These are phyloP conservation scores for Brevimyrus niger DNA, from an alignment of 2,113 vertebrate species.

Conservation along the genomic window DNA sequence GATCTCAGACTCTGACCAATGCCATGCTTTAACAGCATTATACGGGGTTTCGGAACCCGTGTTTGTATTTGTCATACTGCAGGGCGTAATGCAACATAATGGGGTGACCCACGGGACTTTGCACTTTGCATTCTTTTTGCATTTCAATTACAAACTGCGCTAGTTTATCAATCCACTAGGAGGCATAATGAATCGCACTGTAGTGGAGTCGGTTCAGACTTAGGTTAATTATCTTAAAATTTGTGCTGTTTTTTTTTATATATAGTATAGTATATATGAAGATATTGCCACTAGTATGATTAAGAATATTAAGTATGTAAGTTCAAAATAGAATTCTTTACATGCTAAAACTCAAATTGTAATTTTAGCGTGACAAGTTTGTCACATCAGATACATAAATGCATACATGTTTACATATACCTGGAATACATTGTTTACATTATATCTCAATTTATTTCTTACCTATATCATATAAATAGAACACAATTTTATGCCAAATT, in stretches of 20 bases:
- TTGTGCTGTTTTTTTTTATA: not conserved
- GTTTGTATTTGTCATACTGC: not conserved
- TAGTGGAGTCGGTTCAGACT: not conserved
- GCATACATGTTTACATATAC: not conserved
- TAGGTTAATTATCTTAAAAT: slow-evolving; percentile 20
- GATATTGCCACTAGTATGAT: not conserved
- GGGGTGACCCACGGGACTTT: not conserved
- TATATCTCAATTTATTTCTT: not conserved
- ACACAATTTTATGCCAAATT: not conserved
- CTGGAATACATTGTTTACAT: not conserved
- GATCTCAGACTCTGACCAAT: not conserved
- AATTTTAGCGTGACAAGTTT: not conserved
- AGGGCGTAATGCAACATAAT: not conserved
- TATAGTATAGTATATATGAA: not conserved
- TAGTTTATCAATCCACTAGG: not conserved
- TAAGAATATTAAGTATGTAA: not conserved
- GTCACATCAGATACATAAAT: not conserved
- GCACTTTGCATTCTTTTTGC: slow-evolving; percentile 17
- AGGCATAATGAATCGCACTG: not conserved
- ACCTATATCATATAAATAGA: not conserved
- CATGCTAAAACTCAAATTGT: not conserved
- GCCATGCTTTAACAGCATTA: not conserved
- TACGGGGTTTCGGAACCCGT: not conserved
- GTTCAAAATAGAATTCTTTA: not conserved
- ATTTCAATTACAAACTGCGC: slow-evolving; percentile 36